Evolutionary conservation across 2,113 vertebrate species (phyloP), one percentile per base, ranked within the genome.

Genomic region (Lepidothrix coronata): DNA sequence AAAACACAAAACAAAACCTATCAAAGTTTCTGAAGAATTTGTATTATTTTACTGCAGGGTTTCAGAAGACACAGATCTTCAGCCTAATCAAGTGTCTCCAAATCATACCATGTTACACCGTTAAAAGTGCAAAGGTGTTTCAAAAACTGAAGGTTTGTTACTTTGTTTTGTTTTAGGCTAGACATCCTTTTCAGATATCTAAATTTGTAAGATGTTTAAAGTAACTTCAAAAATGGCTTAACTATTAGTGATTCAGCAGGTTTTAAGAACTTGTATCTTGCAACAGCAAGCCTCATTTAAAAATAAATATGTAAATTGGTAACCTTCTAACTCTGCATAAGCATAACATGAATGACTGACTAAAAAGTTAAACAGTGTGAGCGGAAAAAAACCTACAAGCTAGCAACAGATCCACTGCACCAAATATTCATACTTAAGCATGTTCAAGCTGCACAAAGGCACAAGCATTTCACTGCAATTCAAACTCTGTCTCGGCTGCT

Each of bases 211-310:
- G 20, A 27, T 13, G 4, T 17, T 94, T 44, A 11, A 67, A 73
- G 57, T 0, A 77, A 20, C 28, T 77, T 76, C 74, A 54, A 24
- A 77, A 77, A 67, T 54, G 33, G 37, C 44, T 81, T 72, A 87
- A 67, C 39, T 65, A n/a, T 41, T 52, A 81, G 65, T 89, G 86
- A 95, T 86, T 87, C 84, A 91, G 93, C 91, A 95, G 30, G 76
- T 87, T 94, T 95, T 9, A 37, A 35, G 22, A 84, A 67, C 33
- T 24, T 41, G 46, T 57, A 22, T 27, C 12, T 48, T 63, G 31
- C 12, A 62, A 12, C 9, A 77, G 73, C 31, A 85, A 80, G 30
- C 14, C 81, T 71, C 33, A 78, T 10, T 4, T 20, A 48, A 83
- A 78, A 78, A 35, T 46, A 39, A 71, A 65, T 2, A 71, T 2